phyloP scores from a whole-genome alignment of 2,888 invertebrate genomes.

The Druceiella hillmani region DNA sequence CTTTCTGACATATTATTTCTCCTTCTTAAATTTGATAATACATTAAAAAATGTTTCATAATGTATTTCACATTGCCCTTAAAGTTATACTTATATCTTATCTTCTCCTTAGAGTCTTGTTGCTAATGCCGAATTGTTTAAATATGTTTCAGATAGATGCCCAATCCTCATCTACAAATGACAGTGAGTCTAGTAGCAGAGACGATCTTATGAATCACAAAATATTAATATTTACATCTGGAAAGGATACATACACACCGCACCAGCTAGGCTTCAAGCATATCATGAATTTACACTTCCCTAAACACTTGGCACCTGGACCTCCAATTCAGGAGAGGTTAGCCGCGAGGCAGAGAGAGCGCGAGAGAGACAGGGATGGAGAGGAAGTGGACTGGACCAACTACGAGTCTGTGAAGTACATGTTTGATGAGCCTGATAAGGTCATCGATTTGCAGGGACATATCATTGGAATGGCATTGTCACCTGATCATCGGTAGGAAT shows the following conservation, averaged over 20 bases:
- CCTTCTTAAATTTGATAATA: too few relatives aligned
- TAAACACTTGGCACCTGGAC: slow-evolving; percentile 61
- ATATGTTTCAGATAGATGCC: slow-evolving; percentile 14
- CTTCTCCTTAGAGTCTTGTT: too few relatives aligned
- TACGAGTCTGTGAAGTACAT: slow-evolving; percentile 62
- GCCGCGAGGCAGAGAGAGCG: slow-evolving; percentile 51
- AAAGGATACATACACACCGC: slow-evolving; percentile 77
- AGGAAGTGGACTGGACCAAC: slow-evolving; percentile 62
- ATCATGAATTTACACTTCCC: slow-evolving; percentile 66
- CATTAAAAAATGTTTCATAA: too few relatives aligned
- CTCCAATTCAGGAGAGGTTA: slow-evolving; percentile 60
- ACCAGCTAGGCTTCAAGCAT: slow-evolving; percentile 72
- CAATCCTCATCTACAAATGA: slow-evolving; percentile 16
- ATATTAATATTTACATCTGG: slow-evolving; percentile 78
- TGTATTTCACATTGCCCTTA: too few relatives aligned
- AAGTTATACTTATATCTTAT: too few relatives aligned
- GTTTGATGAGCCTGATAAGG: slow-evolving; percentile 70
- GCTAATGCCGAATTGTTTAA: slow-evolving; percentile 6
- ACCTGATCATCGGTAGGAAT: slow-evolving; percentile 68
- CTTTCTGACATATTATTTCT: too few relatives aligned
- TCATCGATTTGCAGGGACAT: slow-evolving; percentile 79
- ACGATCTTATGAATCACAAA: slow-evolving; percentile 56
- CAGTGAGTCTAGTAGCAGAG: slow-evolving; percentile 22
- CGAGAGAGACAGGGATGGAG: slow-evolving; percentile 31
- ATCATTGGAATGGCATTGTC: slow-evolving; percentile 84